A percentile compares a stretch with the other conserved stretches of the same genome.
phyloP scores from a whole-genome alignment of 2,113 vertebrate genomes.

The Zosterops hypoxanthus region DNA sequence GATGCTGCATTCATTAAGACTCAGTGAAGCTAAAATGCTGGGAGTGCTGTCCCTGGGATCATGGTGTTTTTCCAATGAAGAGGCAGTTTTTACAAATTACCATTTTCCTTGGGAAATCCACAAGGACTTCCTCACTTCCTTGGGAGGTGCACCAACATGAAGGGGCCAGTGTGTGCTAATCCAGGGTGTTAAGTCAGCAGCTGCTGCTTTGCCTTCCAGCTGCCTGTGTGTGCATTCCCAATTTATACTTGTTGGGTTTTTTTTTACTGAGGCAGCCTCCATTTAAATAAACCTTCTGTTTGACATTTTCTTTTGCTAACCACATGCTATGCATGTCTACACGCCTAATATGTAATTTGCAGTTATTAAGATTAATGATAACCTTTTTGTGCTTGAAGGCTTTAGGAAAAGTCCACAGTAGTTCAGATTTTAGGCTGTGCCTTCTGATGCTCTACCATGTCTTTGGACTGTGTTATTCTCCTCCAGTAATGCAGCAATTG shows the following conservation, averaged over 20 bases:
- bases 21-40: not conserved
- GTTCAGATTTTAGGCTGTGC: not conserved
- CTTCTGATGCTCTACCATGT: not conserved
- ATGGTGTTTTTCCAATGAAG: not conserved
- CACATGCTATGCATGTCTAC: not conserved
- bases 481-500: not conserved
- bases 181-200: not conserved
- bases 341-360: fast-evolving
- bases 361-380: not conserved
- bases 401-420: not conserved
- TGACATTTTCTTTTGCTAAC: not conserved
- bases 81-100: not conserved
- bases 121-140: not conserved
- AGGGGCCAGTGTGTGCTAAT: not conserved
- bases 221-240: not conserved
- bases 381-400: not conserved
- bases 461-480: not conserved
- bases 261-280: not conserved
- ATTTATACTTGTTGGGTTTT: not conserved
- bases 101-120: not conserved
- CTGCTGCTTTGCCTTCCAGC: not conserved
- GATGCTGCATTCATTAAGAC: not conserved
- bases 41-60: not conserved
- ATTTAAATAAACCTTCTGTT: not conserved
- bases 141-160: not conserved